Conservation (phyloP, 2,888 invertebrate species). For the Heliconius charithonia region DNA sequence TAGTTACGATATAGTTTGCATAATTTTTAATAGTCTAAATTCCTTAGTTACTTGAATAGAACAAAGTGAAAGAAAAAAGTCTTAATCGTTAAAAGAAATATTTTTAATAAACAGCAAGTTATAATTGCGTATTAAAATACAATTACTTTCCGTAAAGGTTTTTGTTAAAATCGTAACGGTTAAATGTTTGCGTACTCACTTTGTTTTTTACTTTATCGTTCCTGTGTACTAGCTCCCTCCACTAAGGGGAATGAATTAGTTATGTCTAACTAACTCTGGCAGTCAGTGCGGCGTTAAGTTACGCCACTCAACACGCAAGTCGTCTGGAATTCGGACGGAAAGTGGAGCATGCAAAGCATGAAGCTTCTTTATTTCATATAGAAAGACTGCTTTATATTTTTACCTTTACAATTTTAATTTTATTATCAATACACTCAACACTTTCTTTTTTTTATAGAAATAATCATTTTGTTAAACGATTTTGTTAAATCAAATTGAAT, state of each 20-base stretch:
- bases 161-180: slow-evolving; percentile 13
- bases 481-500: no score
- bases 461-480: no score
- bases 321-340: neutral
- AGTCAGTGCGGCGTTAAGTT: no score
- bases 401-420: no score
- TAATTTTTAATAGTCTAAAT: slow-evolving; percentile 22
- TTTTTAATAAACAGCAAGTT: slow-evolving; percentile 3
- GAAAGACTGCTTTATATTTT: no score
- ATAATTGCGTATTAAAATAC: slow-evolving; percentile 15
- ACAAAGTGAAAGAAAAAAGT: slow-evolving; percentile 12
- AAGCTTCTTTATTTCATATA: no score
- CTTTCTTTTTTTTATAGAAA: no score
- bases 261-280: no score
- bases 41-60: slow-evolving; percentile 8
- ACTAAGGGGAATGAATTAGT: neutral
- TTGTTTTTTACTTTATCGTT: neutral
- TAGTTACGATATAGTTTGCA: slow-evolving; percentile 31
- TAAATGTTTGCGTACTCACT: slow-evolving; percentile 2
- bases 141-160: slow-evolving; percentile 12
- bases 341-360: neutral
- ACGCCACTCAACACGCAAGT: neutral
- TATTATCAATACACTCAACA: no score
- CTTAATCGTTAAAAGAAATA: slow-evolving; percentile 17
- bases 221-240: neutral